A percentile compares a stretch with the other conserved stretches of the same genome.
Conservation (phyloP, 2,888 invertebrate species). For the Drosophila bunnanda region DNA sequence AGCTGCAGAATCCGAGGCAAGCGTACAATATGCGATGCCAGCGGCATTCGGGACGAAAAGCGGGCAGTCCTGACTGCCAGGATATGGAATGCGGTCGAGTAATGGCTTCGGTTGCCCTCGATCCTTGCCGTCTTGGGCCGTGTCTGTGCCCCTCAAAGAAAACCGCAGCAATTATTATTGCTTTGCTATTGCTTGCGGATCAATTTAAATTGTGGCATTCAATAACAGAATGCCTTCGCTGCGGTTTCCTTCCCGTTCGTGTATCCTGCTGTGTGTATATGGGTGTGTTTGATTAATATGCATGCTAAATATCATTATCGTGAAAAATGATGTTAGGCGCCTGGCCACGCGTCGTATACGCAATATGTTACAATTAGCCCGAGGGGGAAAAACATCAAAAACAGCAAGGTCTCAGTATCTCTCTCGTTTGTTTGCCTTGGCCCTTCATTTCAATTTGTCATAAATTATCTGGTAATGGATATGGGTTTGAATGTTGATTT, state of each 20-base stretch:
- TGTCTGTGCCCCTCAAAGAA: conserved; percentile 32
- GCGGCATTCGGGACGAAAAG: background rate
- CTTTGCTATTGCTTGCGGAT: conserved; percentile 64
- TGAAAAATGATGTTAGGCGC: conserved; percentile 65
- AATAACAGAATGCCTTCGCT: conserved; percentile 63
- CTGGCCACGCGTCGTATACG: conserved; percentile 57
- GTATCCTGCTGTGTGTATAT: background rate
- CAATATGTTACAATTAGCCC: conserved; percentile 57
- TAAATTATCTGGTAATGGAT: conserved; percentile 50
- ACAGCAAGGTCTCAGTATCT: conserved; percentile 21
- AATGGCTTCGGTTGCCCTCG: conserved; percentile 16
- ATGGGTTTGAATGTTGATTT: conserved; percentile 68
- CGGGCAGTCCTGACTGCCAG: conserved; percentile 10
- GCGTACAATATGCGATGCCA: conserved; percentile 41
- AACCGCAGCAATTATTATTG: conserved; percentile 77
- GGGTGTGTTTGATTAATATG: conserved; percentile 70
- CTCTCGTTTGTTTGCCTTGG: conserved; percentile 16
- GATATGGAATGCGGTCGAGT: conserved; percentile 28
- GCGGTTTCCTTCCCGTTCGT: conserved; percentile 6
- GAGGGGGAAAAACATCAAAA: conserved; percentile 55
- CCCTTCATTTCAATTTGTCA: conserved; percentile 32
- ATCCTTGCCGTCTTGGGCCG: background rate
- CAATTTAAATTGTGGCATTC: conserved; percentile 74
- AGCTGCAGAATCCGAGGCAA: conserved; percentile 34
- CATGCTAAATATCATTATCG: conserved; percentile 63